Conservation (phyloP, 2,888 invertebrate species). For the Malachius bipustulatus region DNA sequence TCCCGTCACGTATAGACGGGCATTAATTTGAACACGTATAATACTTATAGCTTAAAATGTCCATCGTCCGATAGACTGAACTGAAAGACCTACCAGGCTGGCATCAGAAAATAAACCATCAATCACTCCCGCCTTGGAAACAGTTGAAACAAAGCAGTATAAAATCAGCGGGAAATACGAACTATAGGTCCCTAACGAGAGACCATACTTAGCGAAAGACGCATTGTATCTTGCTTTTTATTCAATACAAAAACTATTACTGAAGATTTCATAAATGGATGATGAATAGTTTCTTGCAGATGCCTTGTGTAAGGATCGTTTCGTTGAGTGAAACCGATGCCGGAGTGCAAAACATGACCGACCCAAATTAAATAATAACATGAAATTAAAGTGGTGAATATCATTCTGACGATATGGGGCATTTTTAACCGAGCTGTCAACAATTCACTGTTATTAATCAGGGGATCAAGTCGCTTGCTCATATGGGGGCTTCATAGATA, state of each 20-base stretch:
- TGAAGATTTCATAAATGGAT: conserved; percentile 33
- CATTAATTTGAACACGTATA: conserved; percentile 3
- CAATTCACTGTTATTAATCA: too few species aligned
- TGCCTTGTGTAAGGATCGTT: neutral
- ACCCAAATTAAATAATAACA: conserved; percentile 16
- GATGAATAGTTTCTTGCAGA: conserved; percentile 27
- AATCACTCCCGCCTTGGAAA: conserved; percentile 35
- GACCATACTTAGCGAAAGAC: conserved; percentile 31
- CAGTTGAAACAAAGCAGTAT: conserved; percentile 36
- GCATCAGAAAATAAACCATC: conserved; percentile 39
- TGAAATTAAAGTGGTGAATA: conserved; percentile 15
- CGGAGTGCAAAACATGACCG: conserved; percentile 6
- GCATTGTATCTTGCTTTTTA: conserved; percentile 31
- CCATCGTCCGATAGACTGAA: conserved; percentile 27
- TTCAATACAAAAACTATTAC: conserved; percentile 32
- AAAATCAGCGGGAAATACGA: conserved; percentile 37
- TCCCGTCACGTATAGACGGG: conserved; percentile 1
- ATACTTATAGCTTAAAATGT: conserved; percentile 21
- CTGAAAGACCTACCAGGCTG: conserved; percentile 34
- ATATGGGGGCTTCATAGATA: too few species aligned
- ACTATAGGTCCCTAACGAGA: conserved; percentile 33
- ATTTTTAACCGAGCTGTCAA: too few species aligned
- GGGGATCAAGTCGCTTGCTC: too few species aligned
- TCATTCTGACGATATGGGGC: conserved; percentile 9
- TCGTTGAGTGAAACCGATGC: neutral